Conservation (phyloP, 1,140 invertebrate species). For the Drosophila orosa region DNA sequence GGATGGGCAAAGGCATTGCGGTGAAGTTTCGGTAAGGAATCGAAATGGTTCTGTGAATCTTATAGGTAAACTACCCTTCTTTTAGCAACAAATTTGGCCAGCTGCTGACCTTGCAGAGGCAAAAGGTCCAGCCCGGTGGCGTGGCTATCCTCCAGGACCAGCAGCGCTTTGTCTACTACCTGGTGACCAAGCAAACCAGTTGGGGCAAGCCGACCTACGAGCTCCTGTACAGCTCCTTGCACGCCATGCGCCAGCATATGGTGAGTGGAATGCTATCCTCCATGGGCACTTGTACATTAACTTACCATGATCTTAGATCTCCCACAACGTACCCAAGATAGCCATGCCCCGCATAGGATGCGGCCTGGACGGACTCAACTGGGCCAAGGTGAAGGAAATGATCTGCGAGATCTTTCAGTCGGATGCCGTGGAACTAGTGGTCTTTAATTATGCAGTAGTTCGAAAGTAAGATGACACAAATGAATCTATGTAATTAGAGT, state of each 20-base stretch:
- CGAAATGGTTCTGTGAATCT: neutral
- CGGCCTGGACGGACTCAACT: constrained; percentile 87
- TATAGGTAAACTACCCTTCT: neutral
- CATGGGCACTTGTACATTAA: neutral
- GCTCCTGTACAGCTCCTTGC: constrained; percentile 80
- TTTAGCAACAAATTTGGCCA: constrained; percentile 79
- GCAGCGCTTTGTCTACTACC: constrained; percentile 86
- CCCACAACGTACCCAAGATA: constrained; percentile 84
- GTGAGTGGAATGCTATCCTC: constrained; percentile 26
- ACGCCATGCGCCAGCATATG: constrained; percentile 84
- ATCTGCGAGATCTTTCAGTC: constrained; percentile 85
- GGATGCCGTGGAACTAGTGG: constrained; percentile 82
- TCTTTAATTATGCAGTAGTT: constrained; percentile 84
- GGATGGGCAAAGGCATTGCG: constrained; percentile 88
- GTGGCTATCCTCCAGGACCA: constrained; percentile 85
- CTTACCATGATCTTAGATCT: constrained; percentile 24
- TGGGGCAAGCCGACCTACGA: constrained; percentile 85
- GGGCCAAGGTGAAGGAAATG: constrained; percentile 85
- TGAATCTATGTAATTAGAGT: constrained; percentile 3
- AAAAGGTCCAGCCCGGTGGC: constrained; percentile 84
- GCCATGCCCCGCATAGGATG: constrained; percentile 88
- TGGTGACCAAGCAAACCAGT: constrained; percentile 85
- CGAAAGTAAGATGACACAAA: constrained; percentile 21
- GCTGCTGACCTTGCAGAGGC: constrained; percentile 70
- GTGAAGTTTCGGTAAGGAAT: constrained; percentile 81